These are phyloP conservation scores for Orthosia gracilis DNA, from an alignment of 2,888 invertebrate species.

Conservation along the genomic window DNA sequence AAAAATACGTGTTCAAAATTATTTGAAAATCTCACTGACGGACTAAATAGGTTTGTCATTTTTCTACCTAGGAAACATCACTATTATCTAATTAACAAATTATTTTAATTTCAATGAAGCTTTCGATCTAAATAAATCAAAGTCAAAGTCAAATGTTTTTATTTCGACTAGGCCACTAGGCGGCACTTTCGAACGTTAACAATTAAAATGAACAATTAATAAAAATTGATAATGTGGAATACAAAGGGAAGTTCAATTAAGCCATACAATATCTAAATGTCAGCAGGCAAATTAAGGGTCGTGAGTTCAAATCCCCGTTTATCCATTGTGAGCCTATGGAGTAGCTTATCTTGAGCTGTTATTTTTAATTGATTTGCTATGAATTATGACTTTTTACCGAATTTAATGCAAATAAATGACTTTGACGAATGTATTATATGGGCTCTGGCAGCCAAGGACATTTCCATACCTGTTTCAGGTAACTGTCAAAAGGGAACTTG, in stretches of 20 bases:
- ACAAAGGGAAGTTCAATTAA: slow-evolving; percentile 21
- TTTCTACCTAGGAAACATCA: no score
- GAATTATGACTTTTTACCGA: not conserved
- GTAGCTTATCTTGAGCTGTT: not conserved
- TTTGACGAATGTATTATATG: not conserved
- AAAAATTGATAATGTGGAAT: no score
- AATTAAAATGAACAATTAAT: no score
- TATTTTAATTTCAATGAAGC: slow-evolving; percentile 33
- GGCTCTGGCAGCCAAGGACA: no score
- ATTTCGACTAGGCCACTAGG: no score
- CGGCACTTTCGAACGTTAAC: no score
- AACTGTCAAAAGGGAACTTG: not conserved
- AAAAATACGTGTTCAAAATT: no score
- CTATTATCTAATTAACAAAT: slow-evolving; percentile 15
- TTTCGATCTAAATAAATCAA: slow-evolving; percentile 46
- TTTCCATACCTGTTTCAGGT: not conserved
- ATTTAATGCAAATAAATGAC: no score
- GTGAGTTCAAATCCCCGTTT: slow-evolving; percentile 36
- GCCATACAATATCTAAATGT: slow-evolving; percentile 12
- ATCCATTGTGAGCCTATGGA: not conserved
- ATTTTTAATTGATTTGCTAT: not conserved
- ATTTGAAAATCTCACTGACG: no score
- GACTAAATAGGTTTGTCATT: no score
- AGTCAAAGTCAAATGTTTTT: no score
- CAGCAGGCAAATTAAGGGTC: slow-evolving; percentile 33